Evolutionary conservation across 2,113 vertebrate species (phyloP).

Genomic region (Platichthys stellatus): DNA sequence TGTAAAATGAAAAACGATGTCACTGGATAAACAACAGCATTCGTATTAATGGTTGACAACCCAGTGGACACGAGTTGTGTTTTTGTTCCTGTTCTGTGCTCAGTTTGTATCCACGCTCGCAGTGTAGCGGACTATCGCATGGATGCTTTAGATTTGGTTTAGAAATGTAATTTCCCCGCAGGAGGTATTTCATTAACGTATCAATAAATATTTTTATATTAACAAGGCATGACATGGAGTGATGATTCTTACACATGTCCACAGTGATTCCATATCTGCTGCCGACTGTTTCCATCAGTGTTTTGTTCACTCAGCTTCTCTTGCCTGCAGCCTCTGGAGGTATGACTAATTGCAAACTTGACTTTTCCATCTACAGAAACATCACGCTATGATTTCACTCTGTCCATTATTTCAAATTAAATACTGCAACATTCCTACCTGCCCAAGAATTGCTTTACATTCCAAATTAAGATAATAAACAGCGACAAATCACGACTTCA

Average conservation of each 20-base stretch:
- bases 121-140: background rate
- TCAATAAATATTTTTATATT: slow-evolving; percentile 9
- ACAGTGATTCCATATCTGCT: too few species aligned
- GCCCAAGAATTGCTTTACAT: too few species aligned
- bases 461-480: too few species aligned
- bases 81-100: background rate
- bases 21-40: slow-evolving; percentile 8
- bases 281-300: too few species aligned
- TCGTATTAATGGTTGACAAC: background rate
- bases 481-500: too few species aligned
- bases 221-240: background rate
- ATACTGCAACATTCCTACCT: too few species aligned
- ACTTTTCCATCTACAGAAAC: too few species aligned
- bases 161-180: background rate
- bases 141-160: background rate
- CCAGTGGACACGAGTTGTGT: background rate
- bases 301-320: too few species aligned
- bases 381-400: too few species aligned
- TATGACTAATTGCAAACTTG: too few species aligned
- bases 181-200: background rate
- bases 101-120: background rate
- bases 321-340: too few species aligned
- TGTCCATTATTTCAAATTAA: too few species aligned
- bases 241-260: background rate
- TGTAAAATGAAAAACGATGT: slow-evolving; percentile 49